These are phyloP conservation scores for Micoletzkya japonica DNA, from an alignment of 2,888 invertebrate genomes.

Conservation along the genomic window DNA sequence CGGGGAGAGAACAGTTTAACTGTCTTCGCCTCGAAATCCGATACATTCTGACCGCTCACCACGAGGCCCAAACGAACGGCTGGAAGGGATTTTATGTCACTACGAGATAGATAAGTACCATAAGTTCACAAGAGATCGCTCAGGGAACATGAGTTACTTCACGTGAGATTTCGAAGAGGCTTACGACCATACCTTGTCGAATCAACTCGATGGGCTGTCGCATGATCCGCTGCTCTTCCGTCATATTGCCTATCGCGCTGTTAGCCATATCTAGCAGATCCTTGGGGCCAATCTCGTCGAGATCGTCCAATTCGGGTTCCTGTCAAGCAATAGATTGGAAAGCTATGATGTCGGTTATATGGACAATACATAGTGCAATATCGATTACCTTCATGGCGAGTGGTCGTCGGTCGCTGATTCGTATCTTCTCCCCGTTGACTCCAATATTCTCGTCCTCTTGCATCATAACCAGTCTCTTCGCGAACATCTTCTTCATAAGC, in stretches of 20 bases:
- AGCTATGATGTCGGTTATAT: neutral
- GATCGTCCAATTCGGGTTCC: slow-evolving; percentile 23
- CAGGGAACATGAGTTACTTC: neutral
- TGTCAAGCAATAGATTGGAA: neutral
- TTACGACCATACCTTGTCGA: slow-evolving; percentile 29
- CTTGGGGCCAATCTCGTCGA: slow-evolving; percentile 9
- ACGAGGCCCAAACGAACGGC: slow-evolving; percentile 46
- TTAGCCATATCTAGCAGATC: slow-evolving; percentile 8
- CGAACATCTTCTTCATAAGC: slow-evolving; percentile 7
- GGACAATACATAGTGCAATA: neutral
- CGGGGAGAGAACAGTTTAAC: slow-evolving; percentile 57
- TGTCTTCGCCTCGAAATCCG: slow-evolving; percentile 59
- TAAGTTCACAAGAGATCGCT: neutral
- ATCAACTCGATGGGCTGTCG: slow-evolving; percentile 31
- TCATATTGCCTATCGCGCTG: neutral
- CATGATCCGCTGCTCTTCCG: slow-evolving; percentile 17
- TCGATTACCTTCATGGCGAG: slow-evolving; percentile 29
- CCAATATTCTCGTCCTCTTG: too few species aligned
- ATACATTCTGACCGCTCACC: slow-evolving; percentile 54
- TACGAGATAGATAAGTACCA: neutral
- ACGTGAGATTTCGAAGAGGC: neutral
- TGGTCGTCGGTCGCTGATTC: slow-evolving; percentile 6
- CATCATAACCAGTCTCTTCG: slow-evolving; percentile 5
- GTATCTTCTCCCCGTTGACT: neutral
- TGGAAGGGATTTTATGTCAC: neutral